These are phyloP conservation scores for Grammomys dolichurus DNA, from an alignment of 2,113 vertebrate species.

Conservation along the genomic window DNA sequence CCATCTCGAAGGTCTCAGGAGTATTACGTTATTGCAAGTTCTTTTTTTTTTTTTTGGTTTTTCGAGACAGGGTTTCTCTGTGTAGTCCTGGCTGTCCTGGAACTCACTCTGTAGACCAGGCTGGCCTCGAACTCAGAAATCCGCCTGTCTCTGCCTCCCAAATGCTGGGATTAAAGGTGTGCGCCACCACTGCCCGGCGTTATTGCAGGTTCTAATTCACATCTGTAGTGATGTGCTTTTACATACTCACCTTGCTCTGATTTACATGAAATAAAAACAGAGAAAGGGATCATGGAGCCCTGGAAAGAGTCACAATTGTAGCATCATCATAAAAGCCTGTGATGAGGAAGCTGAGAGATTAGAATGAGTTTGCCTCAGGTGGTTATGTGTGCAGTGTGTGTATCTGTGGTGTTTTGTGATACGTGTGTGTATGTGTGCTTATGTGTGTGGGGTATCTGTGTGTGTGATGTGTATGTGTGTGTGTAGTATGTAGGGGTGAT, in stretches of 20 bases:
- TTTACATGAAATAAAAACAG: constrained; percentile 1
- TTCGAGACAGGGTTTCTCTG: too few species aligned
- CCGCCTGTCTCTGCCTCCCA: too few species aligned
- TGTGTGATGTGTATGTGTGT: not conserved
- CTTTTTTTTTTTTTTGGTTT: not conserved
- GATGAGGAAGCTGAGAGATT: not conserved
- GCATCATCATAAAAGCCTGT: not conserved
- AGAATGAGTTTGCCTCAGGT: not conserved
- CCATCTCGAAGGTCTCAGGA: not conserved
- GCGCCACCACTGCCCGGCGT: not conserved
- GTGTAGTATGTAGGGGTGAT: not conserved
- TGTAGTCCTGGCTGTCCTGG: too few species aligned
- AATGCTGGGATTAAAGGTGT: too few species aligned
- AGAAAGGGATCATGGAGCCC: not conserved
- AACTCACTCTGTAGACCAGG: too few species aligned
- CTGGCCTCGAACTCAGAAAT: too few species aligned
- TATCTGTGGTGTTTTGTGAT: not conserved
- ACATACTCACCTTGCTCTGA: not conserved
- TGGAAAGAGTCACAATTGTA: not conserved
- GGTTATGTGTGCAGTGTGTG: not conserved
- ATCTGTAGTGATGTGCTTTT: not conserved
- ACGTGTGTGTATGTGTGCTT: not conserved
- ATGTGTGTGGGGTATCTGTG: not conserved
- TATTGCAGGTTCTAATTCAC: not conserved
- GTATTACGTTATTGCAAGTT: not conserved